phyloP scores from a whole-genome alignment of 2,113 vertebrate species.

The Mirounga angustirostris region DNA sequence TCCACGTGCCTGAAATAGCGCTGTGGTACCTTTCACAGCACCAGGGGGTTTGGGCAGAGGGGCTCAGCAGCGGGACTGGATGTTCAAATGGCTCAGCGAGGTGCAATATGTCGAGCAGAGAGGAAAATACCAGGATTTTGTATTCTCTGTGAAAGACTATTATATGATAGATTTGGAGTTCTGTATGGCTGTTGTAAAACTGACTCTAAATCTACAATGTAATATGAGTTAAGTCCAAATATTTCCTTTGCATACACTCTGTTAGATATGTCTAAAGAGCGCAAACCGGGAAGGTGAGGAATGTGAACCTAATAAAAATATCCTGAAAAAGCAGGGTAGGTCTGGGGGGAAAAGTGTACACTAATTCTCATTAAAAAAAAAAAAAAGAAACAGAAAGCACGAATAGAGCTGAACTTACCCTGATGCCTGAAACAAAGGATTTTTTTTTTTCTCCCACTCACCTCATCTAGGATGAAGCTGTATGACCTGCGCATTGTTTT shows the following conservation, averaged over 20 bases:
- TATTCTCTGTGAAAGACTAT: not conserved
- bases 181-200: not conserved
- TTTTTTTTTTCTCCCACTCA: not conserved
- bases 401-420: not conserved
- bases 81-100: not conserved
- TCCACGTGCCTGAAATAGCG: not conserved
- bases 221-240: constrained; percentile 51
- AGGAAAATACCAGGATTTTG: not conserved
- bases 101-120: not conserved
- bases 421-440: not conserved
- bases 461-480: not conserved
- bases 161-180: not conserved
- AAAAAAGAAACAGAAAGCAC: constrained; percentile 26
- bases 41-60: accelerated
- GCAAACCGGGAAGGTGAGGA: constrained; percentile 32
- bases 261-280: constrained; percentile 36
- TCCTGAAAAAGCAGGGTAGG: not conserved
- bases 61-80: not conserved
- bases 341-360: not conserved
- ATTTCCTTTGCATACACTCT: not conserved
- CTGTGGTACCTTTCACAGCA: not conserved
- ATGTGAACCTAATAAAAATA: constrained; percentile 13
- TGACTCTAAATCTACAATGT: not conserved
- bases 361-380: constrained; percentile 17
- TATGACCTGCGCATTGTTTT: not conserved